Evolutionary conservation across 2,797 vertebrate species (phyloP).

Genomic region (Siniperca undulata): DNA sequence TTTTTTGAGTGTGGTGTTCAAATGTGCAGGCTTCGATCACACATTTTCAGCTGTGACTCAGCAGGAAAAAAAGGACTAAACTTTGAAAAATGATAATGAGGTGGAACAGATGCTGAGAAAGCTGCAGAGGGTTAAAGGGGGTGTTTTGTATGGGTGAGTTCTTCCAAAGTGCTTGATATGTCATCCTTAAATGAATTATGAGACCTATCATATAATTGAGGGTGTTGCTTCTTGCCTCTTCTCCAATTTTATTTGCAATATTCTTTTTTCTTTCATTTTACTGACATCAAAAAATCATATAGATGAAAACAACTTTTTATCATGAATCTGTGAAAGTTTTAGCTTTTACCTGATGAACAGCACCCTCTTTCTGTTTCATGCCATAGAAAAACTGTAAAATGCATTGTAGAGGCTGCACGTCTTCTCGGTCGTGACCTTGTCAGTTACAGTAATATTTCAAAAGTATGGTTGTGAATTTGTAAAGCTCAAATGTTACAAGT

Average conservation of each 20-base stretch:
- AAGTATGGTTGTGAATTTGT: neutral
- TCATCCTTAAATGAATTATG: neutral
- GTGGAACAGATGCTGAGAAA: neutral
- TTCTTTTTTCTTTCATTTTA: neutral
- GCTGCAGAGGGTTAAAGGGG: neutral
- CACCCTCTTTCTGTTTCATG: neutral
- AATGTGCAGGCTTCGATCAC: slow-evolving; percentile 4
- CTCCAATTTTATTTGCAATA: neutral
- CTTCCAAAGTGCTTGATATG: neutral
- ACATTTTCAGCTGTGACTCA: slow-evolving; percentile 23
- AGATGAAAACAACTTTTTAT: neutral
- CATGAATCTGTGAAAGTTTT: neutral
- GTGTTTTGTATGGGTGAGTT: neutral
- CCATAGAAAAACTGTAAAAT: neutral
- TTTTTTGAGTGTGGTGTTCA: neutral
- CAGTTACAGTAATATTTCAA: neutral
- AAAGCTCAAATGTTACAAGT: neutral
- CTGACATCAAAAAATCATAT: neutral
- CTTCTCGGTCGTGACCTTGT: neutral
- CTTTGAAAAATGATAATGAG: neutral
- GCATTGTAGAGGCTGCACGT: neutral
- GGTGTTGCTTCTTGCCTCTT: neutral
- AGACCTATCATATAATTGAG: neutral
- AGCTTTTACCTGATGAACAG: no score
- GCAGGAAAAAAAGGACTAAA: slow-evolving; percentile 2